phyloP scores from a whole-genome alignment of 2,888 invertebrate species.

The Andrena fulva region DNA sequence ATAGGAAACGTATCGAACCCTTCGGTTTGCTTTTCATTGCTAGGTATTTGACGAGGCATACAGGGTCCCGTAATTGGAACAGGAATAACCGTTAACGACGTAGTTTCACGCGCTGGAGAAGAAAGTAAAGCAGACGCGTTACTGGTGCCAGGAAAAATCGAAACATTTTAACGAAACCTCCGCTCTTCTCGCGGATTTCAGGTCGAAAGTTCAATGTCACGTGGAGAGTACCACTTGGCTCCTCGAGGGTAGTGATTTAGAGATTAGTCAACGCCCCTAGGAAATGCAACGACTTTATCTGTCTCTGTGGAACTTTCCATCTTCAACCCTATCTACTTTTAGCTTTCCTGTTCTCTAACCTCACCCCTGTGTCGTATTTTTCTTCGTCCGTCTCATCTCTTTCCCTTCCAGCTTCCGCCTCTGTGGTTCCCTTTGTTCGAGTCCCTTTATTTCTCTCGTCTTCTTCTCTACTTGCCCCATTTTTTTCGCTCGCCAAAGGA shows the following conservation, averaged over 20 bases:
- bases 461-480: too few species aligned
- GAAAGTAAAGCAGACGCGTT: neutral
- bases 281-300: slow-evolving; percentile 1
- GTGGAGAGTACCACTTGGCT: slow-evolving; percentile 10
- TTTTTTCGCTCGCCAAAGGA: neutral
- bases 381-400: neutral
- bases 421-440: neutral
- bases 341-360: neutral
- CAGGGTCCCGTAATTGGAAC: neutral
- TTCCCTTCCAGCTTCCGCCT: neutral
- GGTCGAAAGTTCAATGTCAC: slow-evolving; percentile 45
- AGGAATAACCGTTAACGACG: neutral
- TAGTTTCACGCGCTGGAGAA: neutral
- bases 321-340: neutral
- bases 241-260: slow-evolving; percentile 11
- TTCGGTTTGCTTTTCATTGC: slow-evolving; percentile 4
- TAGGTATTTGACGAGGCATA: neutral
- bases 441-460: neutral
- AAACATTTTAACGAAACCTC: neutral
- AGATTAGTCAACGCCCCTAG: slow-evolving; percentile 23
- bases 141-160: neutral
- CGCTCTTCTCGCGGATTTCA: slow-evolving; percentile 9
- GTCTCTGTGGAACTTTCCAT: neutral
- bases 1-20: neutral
- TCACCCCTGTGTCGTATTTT: too few species aligned